phyloP scores from a whole-genome alignment of 2,113 vertebrate genomes.

The Cromileptes altivelis region DNA sequence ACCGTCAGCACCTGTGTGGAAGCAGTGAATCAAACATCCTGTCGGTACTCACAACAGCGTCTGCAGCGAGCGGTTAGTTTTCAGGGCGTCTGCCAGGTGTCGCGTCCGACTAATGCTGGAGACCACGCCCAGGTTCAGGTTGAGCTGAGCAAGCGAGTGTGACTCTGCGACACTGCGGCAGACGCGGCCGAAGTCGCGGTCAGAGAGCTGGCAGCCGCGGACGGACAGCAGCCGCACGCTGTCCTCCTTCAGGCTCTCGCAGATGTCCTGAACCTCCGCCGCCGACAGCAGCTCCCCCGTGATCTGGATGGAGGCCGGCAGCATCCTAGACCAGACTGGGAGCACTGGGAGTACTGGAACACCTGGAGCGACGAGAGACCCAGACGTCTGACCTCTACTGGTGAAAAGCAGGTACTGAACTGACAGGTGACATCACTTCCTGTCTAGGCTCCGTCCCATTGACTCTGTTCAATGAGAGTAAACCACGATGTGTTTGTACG shows the following conservation, averaged over 20 bases:
- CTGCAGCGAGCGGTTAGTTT: slow-evolving; percentile 93
- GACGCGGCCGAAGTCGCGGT: slow-evolving; percentile 94
- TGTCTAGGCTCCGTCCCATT: neutral
- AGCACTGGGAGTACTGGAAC: neutral
- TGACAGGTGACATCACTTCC: neutral
- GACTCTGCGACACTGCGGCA: slow-evolving; percentile 92
- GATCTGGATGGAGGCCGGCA: slow-evolving; percentile 96
- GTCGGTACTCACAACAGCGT: slow-evolving; percentile 93
- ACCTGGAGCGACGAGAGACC: neutral
- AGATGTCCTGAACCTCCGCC: slow-evolving; percentile 94
- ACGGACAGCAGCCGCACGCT: slow-evolving; percentile 92
- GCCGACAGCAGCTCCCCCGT: slow-evolving; percentile 93
- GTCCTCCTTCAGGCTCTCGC: slow-evolving; percentile 93
- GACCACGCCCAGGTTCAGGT: slow-evolving; percentile 96
- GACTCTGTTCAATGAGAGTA: too few relatives aligned
- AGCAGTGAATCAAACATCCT: too few relatives aligned
- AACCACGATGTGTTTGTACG: too few relatives aligned
- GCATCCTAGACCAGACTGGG: slow-evolving; percentile 79
- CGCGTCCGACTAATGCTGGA: slow-evolving; percentile 89
- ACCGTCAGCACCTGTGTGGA: too few relatives aligned
- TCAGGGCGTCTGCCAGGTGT: slow-evolving; percentile 92
- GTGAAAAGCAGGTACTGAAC: neutral
- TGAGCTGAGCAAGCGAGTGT: slow-evolving; percentile 92
- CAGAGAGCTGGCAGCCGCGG: slow-evolving; percentile 93
- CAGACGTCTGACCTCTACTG: neutral